Evolutionary conservation across 35 echinoderm and acorn worm genomes (phyloP).

Genomic region (Apostichopus japonicus): DNA sequence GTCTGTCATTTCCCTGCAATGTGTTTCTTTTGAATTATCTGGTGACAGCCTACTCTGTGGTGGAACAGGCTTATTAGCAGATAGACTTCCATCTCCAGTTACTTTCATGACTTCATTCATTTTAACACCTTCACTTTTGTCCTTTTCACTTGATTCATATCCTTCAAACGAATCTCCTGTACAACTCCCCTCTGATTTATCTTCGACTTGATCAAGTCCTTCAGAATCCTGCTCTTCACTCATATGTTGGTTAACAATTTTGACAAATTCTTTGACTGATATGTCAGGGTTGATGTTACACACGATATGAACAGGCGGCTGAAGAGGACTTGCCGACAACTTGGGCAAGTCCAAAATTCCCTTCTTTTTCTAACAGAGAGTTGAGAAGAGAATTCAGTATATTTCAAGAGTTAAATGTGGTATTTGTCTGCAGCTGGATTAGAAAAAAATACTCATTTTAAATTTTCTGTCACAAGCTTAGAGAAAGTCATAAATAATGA

Average conservation of each 20-base stretch:
- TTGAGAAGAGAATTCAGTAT: neutral
- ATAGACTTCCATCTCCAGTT: conserved; percentile 25
- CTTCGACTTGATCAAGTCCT: conserved; percentile 6
- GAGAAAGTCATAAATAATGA: too few species aligned
- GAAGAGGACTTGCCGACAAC: conserved; percentile 30
- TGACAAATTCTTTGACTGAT: conserved; percentile 76
- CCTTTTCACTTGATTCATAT: neutral
- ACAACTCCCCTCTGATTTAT: neutral
- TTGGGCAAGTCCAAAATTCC: neutral
- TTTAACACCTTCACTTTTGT: neutral
- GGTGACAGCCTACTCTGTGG: too few species aligned
- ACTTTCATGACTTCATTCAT: neutral
- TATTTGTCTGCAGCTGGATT: too few species aligned
- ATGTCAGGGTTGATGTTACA: conserved; percentile 82
- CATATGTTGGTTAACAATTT: conserved; percentile 53
- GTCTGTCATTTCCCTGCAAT: too few species aligned
- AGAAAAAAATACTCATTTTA: neutral
- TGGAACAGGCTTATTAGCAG: neutral
- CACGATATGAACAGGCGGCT: conserved; percentile 67
- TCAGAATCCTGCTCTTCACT: neutral
- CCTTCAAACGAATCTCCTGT: neutral
- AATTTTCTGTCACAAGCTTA: too few species aligned
- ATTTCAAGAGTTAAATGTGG: neutral
- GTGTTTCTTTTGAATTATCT: too few species aligned
- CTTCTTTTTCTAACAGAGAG: neutral